Conservation (phyloP, 2,888 invertebrate genomes). For the Callyntrura guangdongensis region DNA sequence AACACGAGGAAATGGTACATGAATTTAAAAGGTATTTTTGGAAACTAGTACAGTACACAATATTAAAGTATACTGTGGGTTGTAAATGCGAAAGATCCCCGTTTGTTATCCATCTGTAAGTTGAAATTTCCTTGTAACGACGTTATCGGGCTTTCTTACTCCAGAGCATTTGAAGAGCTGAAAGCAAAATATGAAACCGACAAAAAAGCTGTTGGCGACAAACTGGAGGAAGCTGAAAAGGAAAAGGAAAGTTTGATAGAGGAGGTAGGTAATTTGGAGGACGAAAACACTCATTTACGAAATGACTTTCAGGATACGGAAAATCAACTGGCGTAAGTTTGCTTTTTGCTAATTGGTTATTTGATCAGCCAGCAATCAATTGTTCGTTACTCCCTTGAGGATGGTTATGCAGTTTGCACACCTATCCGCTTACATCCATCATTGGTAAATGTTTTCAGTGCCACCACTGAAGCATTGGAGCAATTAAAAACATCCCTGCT, state of each 20-base stretch:
- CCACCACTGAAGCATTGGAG: slow-evolving; percentile 39
- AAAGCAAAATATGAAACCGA: slow-evolving; percentile 82
- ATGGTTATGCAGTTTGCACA: too few species aligned
- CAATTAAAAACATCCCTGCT: slow-evolving; percentile 65
- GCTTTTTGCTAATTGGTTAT: neutral
- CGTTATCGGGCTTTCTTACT: too few species aligned
- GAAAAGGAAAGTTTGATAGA: slow-evolving; percentile 79
- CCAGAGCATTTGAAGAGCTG: slow-evolving; percentile 82
- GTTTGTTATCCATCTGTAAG: too few species aligned
- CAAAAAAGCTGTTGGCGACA: slow-evolving; percentile 75
- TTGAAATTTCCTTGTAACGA: too few species aligned
- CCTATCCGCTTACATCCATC: too few species aligned
- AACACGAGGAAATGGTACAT: slow-evolving; percentile 81
- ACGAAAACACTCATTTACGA: slow-evolving; percentile 77
- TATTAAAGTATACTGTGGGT: too few species aligned
- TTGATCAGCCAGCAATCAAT: too few species aligned
- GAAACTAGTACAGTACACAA: too few species aligned
- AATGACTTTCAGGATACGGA: slow-evolving; percentile 78
- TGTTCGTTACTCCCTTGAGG: too few species aligned
- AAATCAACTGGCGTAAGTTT: slow-evolving; percentile 77
- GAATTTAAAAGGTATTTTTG: slow-evolving; percentile 83
- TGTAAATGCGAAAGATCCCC: too few species aligned
- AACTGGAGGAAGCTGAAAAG: slow-evolving; percentile 75
- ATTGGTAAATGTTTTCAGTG: slow-evolving; percentile 1
- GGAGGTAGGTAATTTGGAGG: slow-evolving; percentile 76